phyloP scores from a whole-genome alignment of 2,888 invertebrate species.

The Mactromeris polynyma region DNA sequence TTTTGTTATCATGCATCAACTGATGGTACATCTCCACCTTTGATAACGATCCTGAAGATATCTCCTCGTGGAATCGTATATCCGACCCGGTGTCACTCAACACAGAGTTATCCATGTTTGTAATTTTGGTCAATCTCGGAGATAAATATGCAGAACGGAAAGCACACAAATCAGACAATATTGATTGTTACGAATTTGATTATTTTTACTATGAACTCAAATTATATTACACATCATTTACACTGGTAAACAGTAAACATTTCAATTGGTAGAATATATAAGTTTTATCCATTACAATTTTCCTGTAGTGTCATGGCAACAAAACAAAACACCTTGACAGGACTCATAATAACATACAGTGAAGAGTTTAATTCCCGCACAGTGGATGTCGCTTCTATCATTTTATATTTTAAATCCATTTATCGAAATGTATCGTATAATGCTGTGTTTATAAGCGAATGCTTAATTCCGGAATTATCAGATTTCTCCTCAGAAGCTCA shows the following conservation, averaged over 20 bases:
- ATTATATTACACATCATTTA: background rate
- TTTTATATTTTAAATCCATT: conserved; percentile 12
- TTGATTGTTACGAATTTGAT: background rate
- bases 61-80: conserved; percentile 68
- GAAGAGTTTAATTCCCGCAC: background rate
- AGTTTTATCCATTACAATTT: background rate
- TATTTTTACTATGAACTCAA: too few species aligned
- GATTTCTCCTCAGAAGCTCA: background rate
- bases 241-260: background rate
- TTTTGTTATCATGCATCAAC: conserved; percentile 68
- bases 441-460: background rate
- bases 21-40: conserved; percentile 66
- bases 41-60: conserved; percentile 61
- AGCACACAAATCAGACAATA: background rate
- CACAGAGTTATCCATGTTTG: background rate
- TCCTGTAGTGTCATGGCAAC: background rate
- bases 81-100: conserved; percentile 61
- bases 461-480: background rate
- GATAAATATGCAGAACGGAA: background rate
- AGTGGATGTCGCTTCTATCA: background rate
- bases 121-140: background rate
- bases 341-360: background rate
- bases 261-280: background rate
- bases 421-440: background rate
- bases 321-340: background rate